These are phyloP conservation scores for Macrotrachela quadricornifera DNA, from an alignment of 1,140 invertebrate species.

Conservation along the genomic window DNA sequence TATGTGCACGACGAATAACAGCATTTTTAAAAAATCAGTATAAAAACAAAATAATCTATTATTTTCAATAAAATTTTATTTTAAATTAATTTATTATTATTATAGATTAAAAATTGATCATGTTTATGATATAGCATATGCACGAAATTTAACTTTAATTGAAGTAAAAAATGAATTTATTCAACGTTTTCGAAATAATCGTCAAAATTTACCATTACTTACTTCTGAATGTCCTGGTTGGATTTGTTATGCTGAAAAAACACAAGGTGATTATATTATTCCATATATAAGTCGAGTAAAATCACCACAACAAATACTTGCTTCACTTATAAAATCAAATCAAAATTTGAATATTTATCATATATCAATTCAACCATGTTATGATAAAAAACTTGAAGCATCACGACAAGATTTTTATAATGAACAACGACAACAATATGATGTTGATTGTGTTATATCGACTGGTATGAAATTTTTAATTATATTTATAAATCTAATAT, in stretches of 20 bases:
- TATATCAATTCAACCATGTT: constrained; percentile 90
- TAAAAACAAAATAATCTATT: no score
- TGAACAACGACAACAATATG: constrained; percentile 37
- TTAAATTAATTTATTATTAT: no score
- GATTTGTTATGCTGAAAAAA: constrained; percentile 98
- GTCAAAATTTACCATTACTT: constrained; percentile 2
- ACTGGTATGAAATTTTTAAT: neutral
- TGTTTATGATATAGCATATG: constrained; percentile 64
- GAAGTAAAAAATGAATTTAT: constrained; percentile 71
- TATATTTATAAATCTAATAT: no score
- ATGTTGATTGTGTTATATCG: constrained; percentile 71
- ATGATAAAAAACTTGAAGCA: constrained; percentile 94
- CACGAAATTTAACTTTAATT: constrained; percentile 62
- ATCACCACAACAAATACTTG: constrained; percentile 90
- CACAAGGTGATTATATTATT: constrained; percentile 65
- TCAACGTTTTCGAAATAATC: constrained; percentile 41
- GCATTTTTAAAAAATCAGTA: no score
- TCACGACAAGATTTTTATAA: constrained; percentile 68
- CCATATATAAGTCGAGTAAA: constrained; percentile 68
- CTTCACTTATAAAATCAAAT: constrained; percentile 58
- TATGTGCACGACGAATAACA: no score
- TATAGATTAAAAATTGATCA: constrained; percentile 34
- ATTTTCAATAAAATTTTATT: no score
- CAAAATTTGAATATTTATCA: constrained; percentile 54
- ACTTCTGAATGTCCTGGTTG: constrained; percentile 43